These are phyloP conservation scores for Phymatocera aterrima DNA, from an alignment of 2,888 invertebrate genomes.

Conservation along the genomic window DNA sequence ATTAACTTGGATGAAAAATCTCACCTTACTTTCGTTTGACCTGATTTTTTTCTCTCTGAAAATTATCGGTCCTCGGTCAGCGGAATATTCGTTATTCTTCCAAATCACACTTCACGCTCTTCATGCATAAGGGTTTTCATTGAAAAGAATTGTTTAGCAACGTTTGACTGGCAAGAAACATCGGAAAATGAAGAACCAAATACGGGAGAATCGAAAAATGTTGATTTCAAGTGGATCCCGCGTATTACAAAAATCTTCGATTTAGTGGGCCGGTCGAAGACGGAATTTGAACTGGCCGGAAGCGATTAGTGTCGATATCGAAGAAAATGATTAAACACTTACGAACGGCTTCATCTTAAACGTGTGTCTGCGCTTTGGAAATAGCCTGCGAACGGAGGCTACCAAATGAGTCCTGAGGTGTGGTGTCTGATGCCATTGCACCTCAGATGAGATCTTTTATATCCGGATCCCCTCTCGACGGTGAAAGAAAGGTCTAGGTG, in stretches of 20 bases:
- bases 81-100: neutral
- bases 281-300: neutral
- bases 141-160: neutral
- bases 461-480: slow-evolving; percentile 70
- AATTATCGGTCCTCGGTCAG: neutral
- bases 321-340: slow-evolving; percentile 51
- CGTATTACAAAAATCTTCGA: neutral
- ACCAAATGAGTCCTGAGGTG: slow-evolving; percentile 50
- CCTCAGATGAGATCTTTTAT: slow-evolving; percentile 72
- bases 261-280: neutral
- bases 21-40: slow-evolving; percentile 32
- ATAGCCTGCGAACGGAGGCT: slow-evolving; percentile 20
- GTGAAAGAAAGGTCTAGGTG: slow-evolving; percentile 75
- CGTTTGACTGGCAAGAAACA: neutral
- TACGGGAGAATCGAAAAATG: slow-evolving; percentile 3
- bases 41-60: neutral
- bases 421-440: slow-evolving; percentile 70
- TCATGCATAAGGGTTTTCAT: neutral
- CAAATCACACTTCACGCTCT: neutral
- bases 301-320: neutral
- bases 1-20: neutral
- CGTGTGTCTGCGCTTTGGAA: slow-evolving; percentile 12
- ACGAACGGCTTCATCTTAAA: slow-evolving; percentile 38
- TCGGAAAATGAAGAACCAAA: neutral
- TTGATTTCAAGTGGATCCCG: slow-evolving; percentile 13